A percentile compares a stretch with the other conserved stretches of the same genome.
phyloP scores from a whole-genome alignment of 2,797 vertebrate genomes.

The Hoplostethus atlanticus region DNA sequence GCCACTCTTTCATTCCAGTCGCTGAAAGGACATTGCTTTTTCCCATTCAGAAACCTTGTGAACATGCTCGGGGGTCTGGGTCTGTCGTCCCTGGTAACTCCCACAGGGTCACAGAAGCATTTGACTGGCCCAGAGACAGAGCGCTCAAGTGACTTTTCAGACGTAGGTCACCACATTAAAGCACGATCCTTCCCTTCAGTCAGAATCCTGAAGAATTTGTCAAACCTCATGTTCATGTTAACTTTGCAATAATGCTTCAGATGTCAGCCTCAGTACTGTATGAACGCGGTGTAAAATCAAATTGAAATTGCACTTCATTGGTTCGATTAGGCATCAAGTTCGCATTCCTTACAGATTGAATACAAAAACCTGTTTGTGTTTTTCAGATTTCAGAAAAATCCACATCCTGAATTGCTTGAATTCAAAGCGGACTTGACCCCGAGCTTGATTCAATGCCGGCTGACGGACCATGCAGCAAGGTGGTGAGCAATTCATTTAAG shows the following conservation, averaged over 20 bases:
- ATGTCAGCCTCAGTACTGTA: neutral
- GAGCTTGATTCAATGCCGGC: slow-evolving; percentile 20
- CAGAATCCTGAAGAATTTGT: neutral
- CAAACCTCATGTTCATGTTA: neutral
- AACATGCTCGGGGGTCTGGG: slow-evolving; percentile 14
- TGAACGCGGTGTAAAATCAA: no score
- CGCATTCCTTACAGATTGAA: no score
- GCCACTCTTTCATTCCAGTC: slow-evolving; percentile 53
- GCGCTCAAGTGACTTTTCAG: slow-evolving; percentile 33
- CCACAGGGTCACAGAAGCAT: slow-evolving; percentile 28
- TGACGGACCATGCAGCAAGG: neutral
- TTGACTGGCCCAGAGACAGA: slow-evolving; percentile 18
- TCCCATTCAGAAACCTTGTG: slow-evolving; percentile 30
- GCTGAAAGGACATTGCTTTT: slow-evolving; percentile 44
- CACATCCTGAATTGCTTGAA: no score
- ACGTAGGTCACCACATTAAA: slow-evolving; percentile 2
- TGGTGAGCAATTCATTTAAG: slow-evolving; percentile 6
- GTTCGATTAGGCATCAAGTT: no score
- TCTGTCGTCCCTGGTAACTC: slow-evolving; percentile 44
- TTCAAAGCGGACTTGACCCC: no score
- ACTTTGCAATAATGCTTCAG: neutral
- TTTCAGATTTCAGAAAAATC: no score
- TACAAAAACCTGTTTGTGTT: no score
- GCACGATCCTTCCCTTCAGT: neutral
- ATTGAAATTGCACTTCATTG: no score